These are phyloP conservation scores for Clarias macrocephalus DNA, from an alignment of 2,113 vertebrate genomes.

Conservation along the genomic window DNA sequence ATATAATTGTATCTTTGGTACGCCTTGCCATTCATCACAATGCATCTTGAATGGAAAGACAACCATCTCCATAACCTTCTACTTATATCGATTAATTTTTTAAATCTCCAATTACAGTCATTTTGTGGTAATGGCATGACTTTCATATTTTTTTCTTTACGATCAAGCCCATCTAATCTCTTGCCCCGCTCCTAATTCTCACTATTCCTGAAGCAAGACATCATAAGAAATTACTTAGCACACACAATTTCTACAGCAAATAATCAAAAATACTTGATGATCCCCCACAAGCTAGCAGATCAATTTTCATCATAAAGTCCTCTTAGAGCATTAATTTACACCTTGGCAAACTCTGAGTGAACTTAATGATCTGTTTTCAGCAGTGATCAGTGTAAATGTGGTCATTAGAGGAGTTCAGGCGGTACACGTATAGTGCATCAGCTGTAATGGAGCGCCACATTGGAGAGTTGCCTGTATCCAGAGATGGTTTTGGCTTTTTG, in stretches of 20 bases:
- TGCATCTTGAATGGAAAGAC: neutral
- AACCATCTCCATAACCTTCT: neutral
- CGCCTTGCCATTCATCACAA: neutral
- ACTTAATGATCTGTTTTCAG: conserved; percentile 44
- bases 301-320: conserved; percentile 51
- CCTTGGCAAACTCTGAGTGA: conserved; percentile 42
- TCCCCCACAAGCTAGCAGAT: conserved; percentile 31
- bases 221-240: conserved; percentile 26
- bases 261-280: conserved; percentile 40
- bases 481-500: conserved; percentile 20
- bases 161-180: neutral
- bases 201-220: neutral
- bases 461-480: conserved; percentile 8
- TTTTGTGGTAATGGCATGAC: neutral
- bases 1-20: neutral
- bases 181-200: neutral
- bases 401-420: conserved; percentile 20
- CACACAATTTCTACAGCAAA: neutral
- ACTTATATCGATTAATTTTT: neutral
- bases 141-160: neutral
- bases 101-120: conserved; percentile 11
- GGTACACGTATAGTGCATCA: neutral
- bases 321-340: conserved; percentile 48
- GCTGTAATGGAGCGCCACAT: conserved; percentile 14
- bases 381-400: conserved; percentile 28